phyloP scores from a whole-genome alignment of 1,140 invertebrate genomes.

The Kradibia gibbosae region DNA sequence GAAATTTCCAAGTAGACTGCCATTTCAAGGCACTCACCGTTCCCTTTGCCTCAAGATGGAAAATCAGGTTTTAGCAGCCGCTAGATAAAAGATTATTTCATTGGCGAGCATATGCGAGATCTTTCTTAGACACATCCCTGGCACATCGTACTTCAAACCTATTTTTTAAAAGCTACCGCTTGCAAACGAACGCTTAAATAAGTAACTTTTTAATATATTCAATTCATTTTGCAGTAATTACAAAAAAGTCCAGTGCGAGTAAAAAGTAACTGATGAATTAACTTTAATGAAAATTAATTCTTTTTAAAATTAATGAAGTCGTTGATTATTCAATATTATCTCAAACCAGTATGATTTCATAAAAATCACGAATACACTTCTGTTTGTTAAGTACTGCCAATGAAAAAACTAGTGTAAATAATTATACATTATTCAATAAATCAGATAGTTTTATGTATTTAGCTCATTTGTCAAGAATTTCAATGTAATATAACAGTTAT shows the following conservation, averaged over 20 bases:
- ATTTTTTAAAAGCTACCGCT: background rate
- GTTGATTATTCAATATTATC: background rate
- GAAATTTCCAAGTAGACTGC: conserved; percentile 13
- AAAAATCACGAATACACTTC: too few relatives aligned
- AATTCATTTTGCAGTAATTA: background rate
- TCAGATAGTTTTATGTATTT: too few relatives aligned
- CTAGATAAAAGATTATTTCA: conserved; percentile 15
- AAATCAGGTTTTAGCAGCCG: conserved; percentile 36
- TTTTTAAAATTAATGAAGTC: background rate
- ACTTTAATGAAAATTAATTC: background rate
- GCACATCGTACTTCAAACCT: background rate
- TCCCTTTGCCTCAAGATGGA: conserved; percentile 40
- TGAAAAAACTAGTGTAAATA: too few relatives aligned
- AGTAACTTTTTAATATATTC: background rate
- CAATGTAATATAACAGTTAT: too few relatives aligned
- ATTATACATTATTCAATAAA: too few relatives aligned
- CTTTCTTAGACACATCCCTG: conserved; percentile 5
- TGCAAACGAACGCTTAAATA: background rate
- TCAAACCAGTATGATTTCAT: background rate
- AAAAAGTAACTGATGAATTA: background rate
- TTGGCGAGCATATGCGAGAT: background rate
- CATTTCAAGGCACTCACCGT: conserved; percentile 16
- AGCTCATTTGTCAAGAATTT: too few relatives aligned
- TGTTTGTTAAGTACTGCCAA: too few relatives aligned
- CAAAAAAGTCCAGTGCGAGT: background rate